phyloP scores from a whole-genome alignment of 1,140 invertebrate species.

The Drosophila ambigua region DNA sequence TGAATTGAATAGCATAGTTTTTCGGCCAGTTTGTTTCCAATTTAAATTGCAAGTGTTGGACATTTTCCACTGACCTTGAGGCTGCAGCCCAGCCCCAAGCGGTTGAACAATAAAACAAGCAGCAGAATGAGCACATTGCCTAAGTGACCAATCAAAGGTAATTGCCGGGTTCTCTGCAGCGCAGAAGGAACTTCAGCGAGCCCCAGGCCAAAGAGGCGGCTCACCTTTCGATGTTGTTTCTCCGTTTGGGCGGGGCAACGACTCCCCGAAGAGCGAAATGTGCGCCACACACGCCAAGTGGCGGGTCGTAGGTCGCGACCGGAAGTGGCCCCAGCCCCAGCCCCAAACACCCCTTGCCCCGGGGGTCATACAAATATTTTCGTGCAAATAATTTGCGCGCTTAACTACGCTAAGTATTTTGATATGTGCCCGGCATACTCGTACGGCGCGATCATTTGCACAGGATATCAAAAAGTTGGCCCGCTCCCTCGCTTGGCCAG shows the following conservation, averaged over 20 bases:
- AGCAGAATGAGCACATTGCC: constrained; percentile 41
- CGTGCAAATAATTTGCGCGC: constrained; percentile 81
- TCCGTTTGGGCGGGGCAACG: constrained; percentile 27
- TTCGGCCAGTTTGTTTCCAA: constrained; percentile 18
- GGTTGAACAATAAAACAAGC: constrained; percentile 64
- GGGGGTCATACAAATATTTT: constrained; percentile 68
- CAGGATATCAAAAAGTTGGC: constrained; percentile 46
- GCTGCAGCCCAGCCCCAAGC: constrained; percentile 44
- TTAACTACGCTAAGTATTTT: constrained; percentile 71
- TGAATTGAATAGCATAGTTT: neutral
- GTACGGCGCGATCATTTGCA: constrained; percentile 31
- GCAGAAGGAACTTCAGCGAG: neutral
- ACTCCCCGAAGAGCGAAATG: constrained; percentile 61
- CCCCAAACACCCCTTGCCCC: no score
- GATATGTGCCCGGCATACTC: constrained; percentile 65
- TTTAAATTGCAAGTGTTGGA: constrained; percentile 20
- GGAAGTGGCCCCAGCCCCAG: constrained; percentile 59
- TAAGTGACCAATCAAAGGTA: constrained; percentile 80
- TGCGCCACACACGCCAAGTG: constrained; percentile 77
- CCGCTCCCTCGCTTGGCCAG: constrained; percentile 6
- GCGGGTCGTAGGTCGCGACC: constrained; percentile 57
- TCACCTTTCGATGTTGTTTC: constrained; percentile 6
- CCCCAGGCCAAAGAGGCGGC: neutral
- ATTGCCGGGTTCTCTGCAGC: constrained; percentile 47
- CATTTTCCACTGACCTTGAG: constrained; percentile 53